Evolutionary conservation across 2,888 invertebrate species (phyloP).

Genomic region (Gandaritis pyraliata): DNA sequence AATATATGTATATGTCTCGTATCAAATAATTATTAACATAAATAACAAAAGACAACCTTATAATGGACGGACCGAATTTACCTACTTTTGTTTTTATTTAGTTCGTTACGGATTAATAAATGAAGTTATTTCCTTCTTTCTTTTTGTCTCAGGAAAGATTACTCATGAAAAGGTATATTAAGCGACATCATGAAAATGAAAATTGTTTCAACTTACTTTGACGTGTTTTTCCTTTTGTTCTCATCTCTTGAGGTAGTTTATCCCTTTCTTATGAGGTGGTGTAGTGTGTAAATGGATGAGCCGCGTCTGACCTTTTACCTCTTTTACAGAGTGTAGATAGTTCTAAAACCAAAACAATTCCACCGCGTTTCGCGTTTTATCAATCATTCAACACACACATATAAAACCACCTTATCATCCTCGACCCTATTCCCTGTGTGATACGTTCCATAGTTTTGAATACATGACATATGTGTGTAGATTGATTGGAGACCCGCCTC

Average conservation of each 20-base stretch:
- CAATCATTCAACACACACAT: conserved; percentile 47
- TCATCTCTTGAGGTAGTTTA: background rate
- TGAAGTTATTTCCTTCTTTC: too few relatives aligned
- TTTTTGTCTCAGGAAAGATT: too few relatives aligned
- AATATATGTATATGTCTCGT: too few relatives aligned
- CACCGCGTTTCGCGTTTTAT: conserved; percentile 59
- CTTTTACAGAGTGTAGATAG: conserved; percentile 25
- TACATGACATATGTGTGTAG: conserved; percentile 36
- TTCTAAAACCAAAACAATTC: conserved; percentile 56
- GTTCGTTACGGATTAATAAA: too few relatives aligned
- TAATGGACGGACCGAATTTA: too few relatives aligned
- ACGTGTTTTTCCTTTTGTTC: background rate
- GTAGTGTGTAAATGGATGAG: background rate
- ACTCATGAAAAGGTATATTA: too few relatives aligned
- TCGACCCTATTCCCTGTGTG: conserved; percentile 33
- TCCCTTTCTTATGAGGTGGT: background rate
- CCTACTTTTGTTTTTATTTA: too few relatives aligned
- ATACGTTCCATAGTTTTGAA: conserved; percentile 12
- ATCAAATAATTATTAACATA: too few relatives aligned
- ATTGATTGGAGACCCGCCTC: conserved; percentile 53
- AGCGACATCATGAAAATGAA: too few relatives aligned
- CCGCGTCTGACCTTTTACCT: conserved; percentile 21
- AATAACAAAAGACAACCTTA: too few relatives aligned
- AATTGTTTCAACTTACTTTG: background rate
- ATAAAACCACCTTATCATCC: conserved; percentile 19